Percentiles rank a stretch among this genome's conserved stretches.
These are phyloP conservation scores for Caligus rogercresseyi DNA, from an alignment of 1,140 invertebrate species.

Conservation along the genomic window DNA sequence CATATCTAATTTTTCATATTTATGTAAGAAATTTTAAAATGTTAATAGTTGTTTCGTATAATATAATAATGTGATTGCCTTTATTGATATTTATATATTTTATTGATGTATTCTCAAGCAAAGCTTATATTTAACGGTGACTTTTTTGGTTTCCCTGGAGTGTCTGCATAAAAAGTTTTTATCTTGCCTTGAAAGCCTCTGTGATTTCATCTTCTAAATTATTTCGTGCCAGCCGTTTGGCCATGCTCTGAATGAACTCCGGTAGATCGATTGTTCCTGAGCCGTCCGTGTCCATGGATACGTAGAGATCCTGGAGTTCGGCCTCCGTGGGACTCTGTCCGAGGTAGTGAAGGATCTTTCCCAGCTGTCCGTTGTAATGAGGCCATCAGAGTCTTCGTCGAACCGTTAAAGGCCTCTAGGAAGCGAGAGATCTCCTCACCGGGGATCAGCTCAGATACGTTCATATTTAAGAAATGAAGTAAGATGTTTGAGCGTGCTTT, in stretches of 20 bases:
- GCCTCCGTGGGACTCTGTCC: slow-evolving; percentile 14
- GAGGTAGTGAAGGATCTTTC: slow-evolving; percentile 2
- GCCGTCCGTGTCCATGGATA: slow-evolving; percentile 10
- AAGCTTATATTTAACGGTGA: no score
- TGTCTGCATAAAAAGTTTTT: no score
- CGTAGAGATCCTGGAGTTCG: slow-evolving; percentile 6
- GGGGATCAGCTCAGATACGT: neutral
- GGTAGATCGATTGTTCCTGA: slow-evolving; percentile 10
- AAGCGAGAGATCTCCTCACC: slow-evolving; percentile 3
- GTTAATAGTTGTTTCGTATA: no score
- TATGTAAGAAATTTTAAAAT: no score
- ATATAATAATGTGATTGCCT: no score
- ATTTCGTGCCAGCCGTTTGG: neutral
- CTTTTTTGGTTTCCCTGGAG: no score
- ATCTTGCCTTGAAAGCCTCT: slow-evolving; percentile 13
- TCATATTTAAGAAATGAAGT: neutral
- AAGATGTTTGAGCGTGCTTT: no score
- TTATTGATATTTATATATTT: no score
- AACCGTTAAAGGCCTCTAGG: neutral
- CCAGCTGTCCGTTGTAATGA: slow-evolving; percentile 7
- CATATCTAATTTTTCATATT: no score
- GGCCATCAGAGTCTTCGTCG: slow-evolving; percentile 4
- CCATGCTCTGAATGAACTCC: slow-evolving; percentile 12
- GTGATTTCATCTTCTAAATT: slow-evolving; percentile 14
- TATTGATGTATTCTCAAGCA: no score